These are phyloP conservation scores for Bibio marci DNA, from an alignment of 2,888 invertebrate species.

Conservation along the genomic window DNA sequence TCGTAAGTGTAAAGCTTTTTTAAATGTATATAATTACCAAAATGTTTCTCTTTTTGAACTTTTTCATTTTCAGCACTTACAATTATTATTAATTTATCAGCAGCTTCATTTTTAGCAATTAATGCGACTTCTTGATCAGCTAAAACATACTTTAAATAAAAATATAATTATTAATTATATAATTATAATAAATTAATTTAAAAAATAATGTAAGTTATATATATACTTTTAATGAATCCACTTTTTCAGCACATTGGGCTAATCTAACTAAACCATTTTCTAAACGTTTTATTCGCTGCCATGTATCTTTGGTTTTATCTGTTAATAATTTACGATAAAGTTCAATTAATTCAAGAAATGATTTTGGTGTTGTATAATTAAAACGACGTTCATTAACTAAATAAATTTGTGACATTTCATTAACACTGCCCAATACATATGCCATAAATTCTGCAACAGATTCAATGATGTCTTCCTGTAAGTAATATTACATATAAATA, in stretches of 20 bases:
- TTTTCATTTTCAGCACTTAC: constrained; percentile 84
- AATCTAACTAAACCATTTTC: constrained; percentile 82
- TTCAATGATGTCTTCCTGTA: constrained; percentile 38
- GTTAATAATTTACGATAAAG: constrained; percentile 59
- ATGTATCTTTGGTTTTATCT: constrained; percentile 50
- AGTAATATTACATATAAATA: constrained; percentile 6
- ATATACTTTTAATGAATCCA: constrained; percentile 64
- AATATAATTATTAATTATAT: constrained; percentile 3
- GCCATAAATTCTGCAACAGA: constrained; percentile 84
- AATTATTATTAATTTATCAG: constrained; percentile 74
- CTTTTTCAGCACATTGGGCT: constrained; percentile 72
- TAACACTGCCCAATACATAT: constrained; percentile 76
- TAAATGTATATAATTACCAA: constrained; percentile 34
- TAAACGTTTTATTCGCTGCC: constrained; percentile 60
- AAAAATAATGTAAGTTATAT: background rate
- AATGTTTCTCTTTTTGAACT: constrained; percentile 73
- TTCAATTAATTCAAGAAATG: constrained; percentile 88
- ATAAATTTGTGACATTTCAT: constrained; percentile 68
- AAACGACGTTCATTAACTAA: constrained; percentile 74
- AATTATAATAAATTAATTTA: background rate
- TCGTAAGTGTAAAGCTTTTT: background rate
- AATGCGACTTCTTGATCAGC: constrained; percentile 66
- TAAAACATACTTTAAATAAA: constrained; percentile 21
- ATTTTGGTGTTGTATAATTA: constrained; percentile 95
- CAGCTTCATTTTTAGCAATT: constrained; percentile 77